Conservation (phyloP, 2,113 vertebrate genomes). For the Odocoileus virginianus region DNA sequence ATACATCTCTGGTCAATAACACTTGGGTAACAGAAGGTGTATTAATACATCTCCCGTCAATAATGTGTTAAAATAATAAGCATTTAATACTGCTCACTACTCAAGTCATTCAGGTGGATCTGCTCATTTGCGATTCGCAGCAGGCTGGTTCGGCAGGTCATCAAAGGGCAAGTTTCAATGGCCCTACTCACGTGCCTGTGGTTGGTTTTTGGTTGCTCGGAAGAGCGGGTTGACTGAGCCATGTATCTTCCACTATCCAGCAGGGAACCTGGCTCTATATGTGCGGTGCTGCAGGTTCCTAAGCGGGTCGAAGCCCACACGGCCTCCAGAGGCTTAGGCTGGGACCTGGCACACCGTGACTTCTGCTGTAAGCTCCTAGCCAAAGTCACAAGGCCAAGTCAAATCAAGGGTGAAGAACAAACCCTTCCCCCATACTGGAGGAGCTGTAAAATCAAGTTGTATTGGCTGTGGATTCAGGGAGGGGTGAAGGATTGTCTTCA, state of each 20-base stretch:
- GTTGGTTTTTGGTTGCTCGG: not conserved
- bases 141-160: not conserved
- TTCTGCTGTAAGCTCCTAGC: not conserved
- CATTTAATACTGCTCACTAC: not conserved
- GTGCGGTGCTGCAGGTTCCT: not conserved
- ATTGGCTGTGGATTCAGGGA: not conserved
- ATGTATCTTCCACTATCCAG: not conserved
- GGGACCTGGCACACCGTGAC: rapidly evolving
- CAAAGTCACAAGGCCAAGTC: not conserved
- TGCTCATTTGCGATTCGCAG: not conserved
- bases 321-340: not conserved
- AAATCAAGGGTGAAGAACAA: not conserved
- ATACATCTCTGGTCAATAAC: not conserved
- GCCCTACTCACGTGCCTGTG: not conserved
- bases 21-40: rapidly evolving
- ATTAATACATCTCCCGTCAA: not conserved
- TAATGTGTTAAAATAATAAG: not conserved
- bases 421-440: not conserved
- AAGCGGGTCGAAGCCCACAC: not conserved
- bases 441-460: not conserved
- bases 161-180: not conserved
- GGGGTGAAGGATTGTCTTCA: not conserved
- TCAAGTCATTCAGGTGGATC: not conserved
- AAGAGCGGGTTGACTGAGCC: not conserved
- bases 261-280: not conserved